phyloP scores from a whole-genome alignment of 2,888 invertebrate genomes.

The Spodoptera picta region DNA sequence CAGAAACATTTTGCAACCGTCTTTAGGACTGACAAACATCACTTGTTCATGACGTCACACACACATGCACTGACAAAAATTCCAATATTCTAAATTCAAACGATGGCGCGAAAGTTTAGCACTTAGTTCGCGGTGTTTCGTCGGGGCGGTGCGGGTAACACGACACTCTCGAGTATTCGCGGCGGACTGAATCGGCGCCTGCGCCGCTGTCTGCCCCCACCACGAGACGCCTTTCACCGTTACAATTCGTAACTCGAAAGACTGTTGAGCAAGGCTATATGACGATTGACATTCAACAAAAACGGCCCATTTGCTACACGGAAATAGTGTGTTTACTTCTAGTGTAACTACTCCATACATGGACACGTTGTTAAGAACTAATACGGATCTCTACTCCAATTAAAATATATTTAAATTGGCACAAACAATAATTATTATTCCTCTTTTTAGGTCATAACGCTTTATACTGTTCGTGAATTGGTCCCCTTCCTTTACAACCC shows the following conservation, averaged over 20 bases:
- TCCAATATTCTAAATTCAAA: conserved; percentile 55
- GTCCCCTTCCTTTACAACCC: too few relatives aligned
- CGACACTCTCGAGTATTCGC: conserved; percentile 66
- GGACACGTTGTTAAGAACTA: conserved; percentile 41
- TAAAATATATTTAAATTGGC: background rate
- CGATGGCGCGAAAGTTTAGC: conserved; percentile 76
- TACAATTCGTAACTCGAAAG: conserved; percentile 83
- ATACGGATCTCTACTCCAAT: conserved; percentile 7
- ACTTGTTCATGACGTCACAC: conserved; percentile 76
- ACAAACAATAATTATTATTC: too few relatives aligned
- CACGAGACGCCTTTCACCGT: conserved; percentile 77
- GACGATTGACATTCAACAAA: conserved; percentile 87
- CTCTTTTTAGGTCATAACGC: too few relatives aligned
- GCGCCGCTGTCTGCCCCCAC: conserved; percentile 67
- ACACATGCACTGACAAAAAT: conserved; percentile 58
- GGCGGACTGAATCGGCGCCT: conserved; percentile 61
- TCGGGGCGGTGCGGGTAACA: conserved; percentile 34
- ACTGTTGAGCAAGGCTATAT: conserved; percentile 85
- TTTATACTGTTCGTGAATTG: too few relatives aligned
- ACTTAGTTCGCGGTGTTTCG: conserved; percentile 42
- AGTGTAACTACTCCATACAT: conserved; percentile 49
- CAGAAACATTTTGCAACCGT: conserved; percentile 81
- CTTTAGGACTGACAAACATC: conserved; percentile 63
- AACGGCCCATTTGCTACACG: conserved; percentile 76
- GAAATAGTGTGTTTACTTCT: conserved; percentile 72